Conservation (phyloP, 2,888 invertebrate species). For the Willowsia nigromaculata region DNA sequence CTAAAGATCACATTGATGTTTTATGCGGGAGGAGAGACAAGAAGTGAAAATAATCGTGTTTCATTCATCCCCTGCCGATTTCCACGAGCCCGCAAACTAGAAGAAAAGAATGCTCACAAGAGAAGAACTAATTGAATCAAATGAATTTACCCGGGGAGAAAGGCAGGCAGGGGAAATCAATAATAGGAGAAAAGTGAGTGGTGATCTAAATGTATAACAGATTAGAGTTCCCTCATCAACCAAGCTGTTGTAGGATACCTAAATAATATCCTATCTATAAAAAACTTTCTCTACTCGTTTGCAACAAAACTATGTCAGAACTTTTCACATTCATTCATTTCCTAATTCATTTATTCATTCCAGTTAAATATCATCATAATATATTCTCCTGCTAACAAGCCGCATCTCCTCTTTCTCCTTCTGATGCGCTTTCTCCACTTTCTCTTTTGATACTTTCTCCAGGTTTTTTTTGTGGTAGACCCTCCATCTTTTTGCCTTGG, state of each 20-base stretch:
- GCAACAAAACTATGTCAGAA: conserved; percentile 61
- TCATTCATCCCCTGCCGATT: conserved; percentile 41
- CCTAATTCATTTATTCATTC: conserved; percentile 27
- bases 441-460: no score
- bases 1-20: not conserved
- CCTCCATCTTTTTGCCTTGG: not conserved
- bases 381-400: not conserved
- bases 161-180: not conserved
- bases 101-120: conserved; percentile 24
- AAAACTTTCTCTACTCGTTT: not conserved
- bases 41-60: conserved; percentile 16
- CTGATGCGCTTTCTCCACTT: not conserved
- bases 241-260: not conserved
- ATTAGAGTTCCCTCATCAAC: not conserved
- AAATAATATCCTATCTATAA: not conserved
- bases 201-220: not conserved
- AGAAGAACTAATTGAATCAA: conserved; percentile 37
- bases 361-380: not conserved
- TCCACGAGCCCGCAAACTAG: not conserved
- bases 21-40: conserved; percentile 16
- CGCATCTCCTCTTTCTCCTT: not conserved
- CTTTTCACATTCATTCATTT: conserved; percentile 54
- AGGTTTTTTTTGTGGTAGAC: not conserved
- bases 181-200: conserved; percentile 11
- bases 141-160: not conserved